Evolutionary conservation across 2,797 vertebrate species (phyloP), one percentile per base, ranked within the genome.

Genomic region (Eospalax fontanierii): DNA sequence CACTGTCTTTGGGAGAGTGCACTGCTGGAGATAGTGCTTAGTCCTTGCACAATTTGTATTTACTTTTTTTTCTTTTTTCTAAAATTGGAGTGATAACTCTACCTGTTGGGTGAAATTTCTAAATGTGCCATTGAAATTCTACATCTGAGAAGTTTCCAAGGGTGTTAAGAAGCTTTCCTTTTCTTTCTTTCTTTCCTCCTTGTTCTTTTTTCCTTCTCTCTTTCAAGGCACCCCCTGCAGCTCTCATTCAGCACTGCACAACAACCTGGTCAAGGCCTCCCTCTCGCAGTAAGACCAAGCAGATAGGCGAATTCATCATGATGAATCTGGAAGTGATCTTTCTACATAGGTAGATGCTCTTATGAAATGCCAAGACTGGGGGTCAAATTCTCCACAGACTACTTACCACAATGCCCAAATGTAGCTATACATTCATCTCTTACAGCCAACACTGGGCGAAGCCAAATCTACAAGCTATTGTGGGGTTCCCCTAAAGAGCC

Each of bases 21-120:
- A 12, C 26, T n/a, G 24, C 12, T n/a, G 10, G 21, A 85, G 86
- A 71, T 24, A 59, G 61, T 54, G 84, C 6, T 79, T 66, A 54
- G 3, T 65, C 21, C 61, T 75, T 30, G 61, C 4, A 40, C 38
- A 38, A 78, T 68, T 95, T 79, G 83, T 26, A 75, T 80, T 57
- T 40, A 40, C 38, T 40, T 71, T 74, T 81, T 88, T 70, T 40
- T 57, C 83, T 59, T 68, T 78, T 59, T 68, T 78, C 30, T 92
- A 79, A 78, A 93, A 89, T 59, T 88, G 61, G 22, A 87, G 66
- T 7, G 19, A n/a, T 50, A 28, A 30, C 78, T 22, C 2, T 59
- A 75, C 75, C 11, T 18, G 85, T 94, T 92, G 46, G 82, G 63
- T 40, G 71, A 35, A n/a, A 50, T 91, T 91, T 61, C 57, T 33